Conservation (phyloP, 2,797 vertebrate species). For the Sebastes itinus region DNA sequence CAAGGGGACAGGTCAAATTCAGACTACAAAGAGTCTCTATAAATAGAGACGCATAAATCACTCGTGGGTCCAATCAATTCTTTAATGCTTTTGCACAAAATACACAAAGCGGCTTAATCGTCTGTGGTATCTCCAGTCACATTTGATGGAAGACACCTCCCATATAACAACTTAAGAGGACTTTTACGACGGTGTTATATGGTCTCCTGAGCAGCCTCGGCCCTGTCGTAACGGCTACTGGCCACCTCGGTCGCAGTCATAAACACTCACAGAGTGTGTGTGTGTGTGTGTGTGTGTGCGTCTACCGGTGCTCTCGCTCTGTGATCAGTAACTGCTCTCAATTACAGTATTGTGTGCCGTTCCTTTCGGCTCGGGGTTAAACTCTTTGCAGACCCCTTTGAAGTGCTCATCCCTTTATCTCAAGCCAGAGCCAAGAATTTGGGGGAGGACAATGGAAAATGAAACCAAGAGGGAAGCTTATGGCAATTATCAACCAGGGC, state of each 20-base stretch:
- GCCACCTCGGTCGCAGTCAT: conserved; percentile 60
- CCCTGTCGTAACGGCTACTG: conserved; percentile 51
- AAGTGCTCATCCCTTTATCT: conserved; percentile 99
- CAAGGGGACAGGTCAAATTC: conserved; percentile 67
- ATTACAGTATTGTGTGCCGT: conserved; percentile 94
- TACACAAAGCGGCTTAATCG: not conserved
- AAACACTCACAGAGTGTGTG: conserved; percentile 70
- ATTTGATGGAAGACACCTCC: conserved; percentile 26
- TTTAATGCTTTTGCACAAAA: conserved; percentile 16
- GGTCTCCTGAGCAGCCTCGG: conserved; percentile 49
- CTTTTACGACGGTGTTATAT: conserved; percentile 38
- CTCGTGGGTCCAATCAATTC: conserved; percentile 2
- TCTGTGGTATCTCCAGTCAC: not conserved
- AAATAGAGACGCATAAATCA: conserved; percentile 70
- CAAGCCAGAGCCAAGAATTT: conserved; percentile 94
- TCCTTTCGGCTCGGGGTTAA: conserved; percentile 94
- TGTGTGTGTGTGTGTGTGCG: not conserved
- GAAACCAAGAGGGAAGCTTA: conserved; percentile 89
- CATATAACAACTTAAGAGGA: conserved; percentile 8
- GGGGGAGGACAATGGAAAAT: conserved; percentile 91
- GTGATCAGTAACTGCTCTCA: conserved; percentile 96
- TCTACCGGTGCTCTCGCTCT: conserved; percentile 75
- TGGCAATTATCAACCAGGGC: conserved; percentile 90
- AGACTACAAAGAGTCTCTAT: conserved; percentile 66
- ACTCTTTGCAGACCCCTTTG: conserved; percentile 96